Evolutionary conservation across 2,888 invertebrate genomes (phyloP), one percentile per base, ranked within the genome.

Genomic region (Ectemnius lituratus): DNA sequence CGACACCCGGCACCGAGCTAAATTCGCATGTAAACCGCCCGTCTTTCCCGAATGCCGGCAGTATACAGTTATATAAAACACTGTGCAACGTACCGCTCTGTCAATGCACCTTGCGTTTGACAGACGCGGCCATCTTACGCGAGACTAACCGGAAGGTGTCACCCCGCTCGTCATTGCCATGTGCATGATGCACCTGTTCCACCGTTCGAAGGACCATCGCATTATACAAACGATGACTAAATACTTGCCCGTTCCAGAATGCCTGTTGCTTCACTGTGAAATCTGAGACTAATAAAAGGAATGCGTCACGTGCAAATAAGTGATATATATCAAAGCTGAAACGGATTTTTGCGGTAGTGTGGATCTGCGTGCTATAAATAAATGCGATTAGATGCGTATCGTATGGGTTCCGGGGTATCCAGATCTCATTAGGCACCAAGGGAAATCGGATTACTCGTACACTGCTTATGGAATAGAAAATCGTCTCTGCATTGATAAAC

Each of bases 31-130:
- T 37, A 16, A 49, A 52, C 14, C 16, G 67, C 27, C 56, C 28
- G 18, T 16, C 1, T n/a, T 4, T 58, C 66, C 67, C 73, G 23
- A 68, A 75, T 71, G 71, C 73, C 65, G 58, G 2, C 56, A 20
- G 37, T 20, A 18, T 20, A 56, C 27, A 49, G 18, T 69, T 74
- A 63, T 13, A 63, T 13, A 18, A 60, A 72, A 52, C 65, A 11
- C 57, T 60, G 16, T 13, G 45, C 37, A 45, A 47, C 47, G 23
- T 27, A 70, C 28, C 16, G 60, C 76, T 67, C 81, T 87, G 82
- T 86, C 84, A 84, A 70, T 77, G 75, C 63, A 75, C 78, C 74
- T 82, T 78, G 77, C 78, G 67, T 87, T 86, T 88, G 87, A 87
- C 88, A 88, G 85, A 66, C 79, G 84, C 79, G 72, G 79, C 84